These are phyloP conservation scores for Cephalotes varians DNA, from an alignment of 2,888 invertebrate genomes.

Conservation along the genomic window DNA sequence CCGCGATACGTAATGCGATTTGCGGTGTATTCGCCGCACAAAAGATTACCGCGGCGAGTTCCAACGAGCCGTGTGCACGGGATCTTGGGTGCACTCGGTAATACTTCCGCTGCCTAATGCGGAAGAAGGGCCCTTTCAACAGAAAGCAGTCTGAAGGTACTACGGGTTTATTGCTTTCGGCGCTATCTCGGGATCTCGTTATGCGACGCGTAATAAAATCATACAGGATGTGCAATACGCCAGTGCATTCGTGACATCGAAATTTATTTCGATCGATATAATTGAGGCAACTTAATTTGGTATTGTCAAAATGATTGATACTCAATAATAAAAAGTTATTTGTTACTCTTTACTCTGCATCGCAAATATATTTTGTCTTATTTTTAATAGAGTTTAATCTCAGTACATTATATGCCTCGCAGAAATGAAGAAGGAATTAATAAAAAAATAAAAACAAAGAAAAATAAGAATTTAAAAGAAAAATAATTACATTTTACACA, in stretches of 20 bases:
- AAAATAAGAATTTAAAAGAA: too few relatives aligned
- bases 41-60: constrained; percentile 52
- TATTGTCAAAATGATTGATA: background rate
- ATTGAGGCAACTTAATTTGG: background rate
- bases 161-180: constrained; percentile 32
- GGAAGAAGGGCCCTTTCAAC: constrained; percentile 48
- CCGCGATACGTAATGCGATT: constrained; percentile 53
- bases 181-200: constrained; percentile 33
- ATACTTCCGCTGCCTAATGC: constrained; percentile 51
- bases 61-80: constrained; percentile 50
- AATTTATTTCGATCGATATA: background rate
- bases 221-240: background rate
- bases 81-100: constrained; percentile 33
- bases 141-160: constrained; percentile 43
- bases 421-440: background rate
- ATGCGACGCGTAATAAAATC: constrained; percentile 34
- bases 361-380: background rate
- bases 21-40: constrained; percentile 49
- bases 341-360: background rate
- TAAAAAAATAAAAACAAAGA: too few relatives aligned
- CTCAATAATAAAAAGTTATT: background rate
- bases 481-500: too few relatives aligned
- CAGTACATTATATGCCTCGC: background rate
- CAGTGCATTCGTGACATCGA: background rate
- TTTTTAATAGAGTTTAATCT: background rate